phyloP scores from a whole-genome alignment of 2,888 invertebrate genomes.

The Ctenicera cuprea region DNA sequence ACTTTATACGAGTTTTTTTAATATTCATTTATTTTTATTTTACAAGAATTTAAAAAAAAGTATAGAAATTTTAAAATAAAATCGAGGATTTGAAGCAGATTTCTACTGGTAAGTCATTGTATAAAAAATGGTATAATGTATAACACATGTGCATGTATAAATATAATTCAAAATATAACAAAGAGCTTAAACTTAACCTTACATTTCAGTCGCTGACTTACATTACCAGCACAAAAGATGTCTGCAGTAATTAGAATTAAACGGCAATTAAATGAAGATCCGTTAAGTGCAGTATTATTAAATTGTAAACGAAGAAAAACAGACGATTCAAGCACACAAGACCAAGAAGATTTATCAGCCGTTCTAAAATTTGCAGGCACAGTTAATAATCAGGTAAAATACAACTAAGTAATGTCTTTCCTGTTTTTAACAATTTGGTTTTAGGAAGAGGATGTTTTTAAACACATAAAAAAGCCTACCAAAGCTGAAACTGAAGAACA shows the following conservation, averaged over 20 bases:
- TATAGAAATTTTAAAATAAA: no score
- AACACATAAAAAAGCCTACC: conserved; percentile 72
- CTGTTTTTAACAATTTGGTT: not conserved
- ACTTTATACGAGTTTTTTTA: no score
- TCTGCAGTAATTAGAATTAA: conserved; percentile 84
- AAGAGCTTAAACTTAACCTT: no score
- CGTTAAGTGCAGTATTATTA: conserved; percentile 81
- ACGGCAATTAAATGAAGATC: conserved; percentile 82
- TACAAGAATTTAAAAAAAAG: no score
- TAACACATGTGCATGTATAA: no score
- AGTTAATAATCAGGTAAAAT: conserved; percentile 78
- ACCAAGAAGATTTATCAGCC: conserved; percentile 75
- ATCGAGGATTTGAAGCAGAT: no score
- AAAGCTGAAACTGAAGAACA: conserved; percentile 73
- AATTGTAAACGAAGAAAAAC: conserved; percentile 82
- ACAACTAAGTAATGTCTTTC: not conserved
- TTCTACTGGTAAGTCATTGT: no score
- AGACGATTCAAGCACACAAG: conserved; percentile 66
- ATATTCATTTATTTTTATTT: no score
- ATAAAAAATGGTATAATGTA: no score
- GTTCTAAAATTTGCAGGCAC: conserved; percentile 85
- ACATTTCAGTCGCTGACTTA: no score
- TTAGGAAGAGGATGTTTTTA: conserved; percentile 72
- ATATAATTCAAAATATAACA: no score
- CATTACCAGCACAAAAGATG: conserved; percentile 66